Conservation (phyloP, 1,140 invertebrate genomes). For the Zophobas atratus region DNA sequence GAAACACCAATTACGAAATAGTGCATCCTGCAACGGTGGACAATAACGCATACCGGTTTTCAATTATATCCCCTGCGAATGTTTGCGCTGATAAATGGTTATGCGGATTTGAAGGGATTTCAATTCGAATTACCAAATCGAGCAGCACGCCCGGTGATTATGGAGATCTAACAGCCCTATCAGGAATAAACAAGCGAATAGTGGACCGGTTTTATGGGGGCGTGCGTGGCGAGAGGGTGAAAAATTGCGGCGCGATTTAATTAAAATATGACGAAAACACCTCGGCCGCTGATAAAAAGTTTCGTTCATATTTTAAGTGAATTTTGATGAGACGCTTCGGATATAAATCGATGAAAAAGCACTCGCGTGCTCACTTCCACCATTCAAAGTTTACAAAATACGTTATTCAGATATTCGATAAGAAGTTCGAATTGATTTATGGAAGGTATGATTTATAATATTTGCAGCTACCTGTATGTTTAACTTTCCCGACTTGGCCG, state of each 20-base stretch:
- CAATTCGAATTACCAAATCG: slow-evolving; percentile 43
- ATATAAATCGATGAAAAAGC: slow-evolving; percentile 43
- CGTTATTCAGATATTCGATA: slow-evolving; percentile 48
- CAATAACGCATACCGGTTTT: slow-evolving; percentile 49
- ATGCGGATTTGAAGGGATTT: slow-evolving; percentile 49
- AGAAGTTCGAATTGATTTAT: slow-evolving; percentile 51
- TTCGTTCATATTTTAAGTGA: slow-evolving; percentile 45
- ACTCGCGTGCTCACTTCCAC: slow-evolving; percentile 44
- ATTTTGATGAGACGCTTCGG: slow-evolving; percentile 43
- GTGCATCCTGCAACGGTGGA: slow-evolving; percentile 45
- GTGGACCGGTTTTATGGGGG: not conserved
- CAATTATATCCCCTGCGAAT: slow-evolving; percentile 49
- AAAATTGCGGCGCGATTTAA: slow-evolving; percentile 9
- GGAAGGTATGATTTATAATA: slow-evolving; percentile 48
- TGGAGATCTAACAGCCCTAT: slow-evolving; percentile 40
- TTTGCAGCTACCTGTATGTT: slow-evolving; percentile 39
- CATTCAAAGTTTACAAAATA: slow-evolving; percentile 52
- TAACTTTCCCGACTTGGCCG: slow-evolving; percentile 1
- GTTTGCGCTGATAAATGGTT: slow-evolving; percentile 51
- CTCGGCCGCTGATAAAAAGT: slow-evolving; percentile 31
- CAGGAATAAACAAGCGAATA: slow-evolving; percentile 23
- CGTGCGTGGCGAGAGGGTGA: not conserved
- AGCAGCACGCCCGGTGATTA: slow-evolving; percentile 35
- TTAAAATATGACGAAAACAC: slow-evolving; percentile 8
- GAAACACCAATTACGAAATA: slow-evolving; percentile 48